phyloP scores from a whole-genome alignment of 2,797 vertebrate genomes.

The Sitta carolinensis region DNA sequence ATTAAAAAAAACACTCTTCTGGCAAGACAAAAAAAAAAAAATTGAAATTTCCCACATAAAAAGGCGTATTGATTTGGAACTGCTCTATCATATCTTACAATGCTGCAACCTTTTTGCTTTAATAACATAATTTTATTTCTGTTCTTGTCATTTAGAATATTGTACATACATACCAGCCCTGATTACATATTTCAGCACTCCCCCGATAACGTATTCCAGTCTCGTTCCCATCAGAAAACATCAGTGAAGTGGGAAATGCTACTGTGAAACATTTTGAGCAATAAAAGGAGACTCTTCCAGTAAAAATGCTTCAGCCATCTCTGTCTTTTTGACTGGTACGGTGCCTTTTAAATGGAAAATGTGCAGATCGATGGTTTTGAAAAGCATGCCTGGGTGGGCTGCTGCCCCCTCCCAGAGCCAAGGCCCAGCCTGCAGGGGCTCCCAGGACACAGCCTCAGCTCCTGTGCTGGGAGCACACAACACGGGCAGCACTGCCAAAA shows the following conservation, averaged over 20 bases:
- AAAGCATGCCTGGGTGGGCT: not conserved
- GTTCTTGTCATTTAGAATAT: conserved; percentile 20
- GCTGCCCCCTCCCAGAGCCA: not conserved
- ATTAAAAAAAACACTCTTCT: not conserved
- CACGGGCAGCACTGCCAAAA: not conserved
- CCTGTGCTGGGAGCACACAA: accelerated
- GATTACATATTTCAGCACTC: not conserved
- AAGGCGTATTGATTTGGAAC: not conserved
- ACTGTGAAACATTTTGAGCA: not conserved
- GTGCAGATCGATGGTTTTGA: not conserved
- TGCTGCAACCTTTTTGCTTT: not conserved
- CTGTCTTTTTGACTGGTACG: not conserved
- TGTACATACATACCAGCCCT: not conserved
- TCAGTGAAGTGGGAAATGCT: not conserved
- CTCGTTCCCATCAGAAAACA: not conserved
- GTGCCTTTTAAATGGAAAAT: not conserved
- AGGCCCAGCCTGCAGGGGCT: accelerated
- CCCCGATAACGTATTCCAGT: not conserved
- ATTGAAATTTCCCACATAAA: not conserved
- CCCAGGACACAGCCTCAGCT: not conserved
- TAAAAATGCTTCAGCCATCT: not conserved
- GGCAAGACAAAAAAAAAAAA: conserved; percentile 25
- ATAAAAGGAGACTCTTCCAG: not conserved
- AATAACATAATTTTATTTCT: conserved; percentile 2
- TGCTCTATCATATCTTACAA: not conserved